Evolutionary conservation across 2,888 invertebrate genomes (phyloP), one percentile per base, ranked within the genome.

Genomic region (Agrilus mali): DNA sequence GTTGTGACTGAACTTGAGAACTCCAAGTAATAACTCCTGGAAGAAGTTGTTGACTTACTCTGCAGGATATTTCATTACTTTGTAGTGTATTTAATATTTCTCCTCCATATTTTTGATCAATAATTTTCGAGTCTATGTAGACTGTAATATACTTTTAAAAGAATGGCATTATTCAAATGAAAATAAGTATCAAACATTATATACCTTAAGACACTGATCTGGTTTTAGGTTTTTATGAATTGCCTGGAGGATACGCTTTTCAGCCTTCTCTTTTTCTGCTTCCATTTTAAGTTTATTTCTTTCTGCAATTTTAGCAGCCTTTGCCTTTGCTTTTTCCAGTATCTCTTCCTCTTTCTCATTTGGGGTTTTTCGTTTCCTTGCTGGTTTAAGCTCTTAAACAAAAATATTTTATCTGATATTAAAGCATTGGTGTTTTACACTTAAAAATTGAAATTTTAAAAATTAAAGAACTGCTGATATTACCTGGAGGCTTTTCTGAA

Each of bases 21-120:
- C 47, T 64, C 72, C 72, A 73, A 2, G 61, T 60, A 32, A 73
- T 59, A 40, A 65, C 60, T 38, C 61, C 60, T 13, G 67, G 58
- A 43, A 67, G 50, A 16, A 60, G 38, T 50, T 67, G 64, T 10
- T 59, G 52, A 8, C 54, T 47, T 7, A 60, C 40, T 40, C 52
- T 55, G 47, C 57, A 67, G 15, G 51, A 51, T 31, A 68, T 51
- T 22, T 60, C 56, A 12, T 54, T 49, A 17, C 53, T 52, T 43
- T 57, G 44, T 35, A 71, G 53, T 10, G 50, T 41, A 7, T 47
- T 50, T 16, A 58, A 48, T 39, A 70, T 55, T 35, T 60, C 55
- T 12, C 45, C 42, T 4, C 56, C 56, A 50, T 55, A 63, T 13
- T 50, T 51, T 41, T 55, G 43, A 22, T 49, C 49, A 15, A 52